Evolutionary conservation across 2,113 vertebrate genomes (phyloP), one percentile per base, ranked within the genome.

Genomic region (Colaptes auratus): DNA sequence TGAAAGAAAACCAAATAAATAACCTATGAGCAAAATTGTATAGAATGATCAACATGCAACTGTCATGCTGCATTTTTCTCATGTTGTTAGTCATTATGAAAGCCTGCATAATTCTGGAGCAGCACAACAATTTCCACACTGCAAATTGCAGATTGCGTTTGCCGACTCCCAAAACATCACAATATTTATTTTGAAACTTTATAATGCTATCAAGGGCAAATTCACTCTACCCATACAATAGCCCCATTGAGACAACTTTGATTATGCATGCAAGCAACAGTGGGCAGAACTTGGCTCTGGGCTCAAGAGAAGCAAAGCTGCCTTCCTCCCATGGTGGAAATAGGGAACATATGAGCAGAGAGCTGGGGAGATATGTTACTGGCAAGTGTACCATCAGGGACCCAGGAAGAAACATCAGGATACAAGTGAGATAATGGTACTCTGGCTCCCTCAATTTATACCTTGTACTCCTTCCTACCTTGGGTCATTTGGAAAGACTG

Each of bases 161-260:
- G 85, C 82, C 76, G 88, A 12, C 79, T 72, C 69, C 72, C 79
- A 65, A 27, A 95, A 75, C n/a, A 88, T 83, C 73, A 72, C 61
- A 91, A 52, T 93, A 90, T 93, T 91, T 91, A 64, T 90, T 95
- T 71, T 88, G 70, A 91, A 95, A 93, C 79, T 92, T 94, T 74
- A 31, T 71, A 44, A 71, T 50, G n/a, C 69, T 83, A 78, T 83
- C 79, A 83, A 92, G 85, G 76, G 72, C 73, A 88, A 91, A 94
- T 91, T 95, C 79, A 55, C 72, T 92, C 89, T 77, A 53, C 84
- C 74, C 12, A 4, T 71, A 64, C 85, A 95, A 89, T 67, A 65
- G 87, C 74, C 52, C 89, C 20, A 0, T 60, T 0, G 67, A 75
- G 75, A 74, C 61, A 86, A 81, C 79, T 78, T 77, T 42, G 82